Base-by-base conservation (phyloP, 2,113 vertebrate genomes). In the Pangasianodon hypophthalmus region DNA sequence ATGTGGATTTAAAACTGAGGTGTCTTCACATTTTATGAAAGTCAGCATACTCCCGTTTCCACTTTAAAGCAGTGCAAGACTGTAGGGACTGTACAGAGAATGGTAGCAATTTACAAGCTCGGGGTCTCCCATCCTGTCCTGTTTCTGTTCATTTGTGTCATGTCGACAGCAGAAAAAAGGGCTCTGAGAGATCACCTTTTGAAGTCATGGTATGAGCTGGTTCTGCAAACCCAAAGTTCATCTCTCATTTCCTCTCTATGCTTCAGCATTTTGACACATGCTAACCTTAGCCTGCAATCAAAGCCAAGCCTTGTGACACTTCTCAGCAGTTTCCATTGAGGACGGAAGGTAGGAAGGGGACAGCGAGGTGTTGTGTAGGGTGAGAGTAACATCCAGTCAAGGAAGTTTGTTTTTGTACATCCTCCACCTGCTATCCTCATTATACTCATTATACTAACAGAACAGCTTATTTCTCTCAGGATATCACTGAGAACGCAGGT, bases 71-170 rank as follows among this genome's bases (percentile, higher is more conserved):
- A 67, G 18, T 77, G 58, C 26, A 83, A 62, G 87, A 67, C 48
- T 84, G 19, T 50, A 83, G 62, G 84, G 60, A 86, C 81, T 84
- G 88, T 71, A 62, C 86, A 91, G 91, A 89, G 87, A 92, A 87
- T 91, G 86, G 86, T 90, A 90, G 89, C 82, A 91, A 93, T 94
- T 93, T 91, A 92, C 88, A 88, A 89, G 89, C 87, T 89, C 48
- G 21, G 82, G 91, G 86, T 90, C 92, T 91, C 32, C 82, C 89
- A 90, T 92, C 89, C 88, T 90, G 92, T 92, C 91, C 90, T 89
- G 90, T 90, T 94, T 88, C 88, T 86, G 87, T 91, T 91, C 86
- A 90, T 93, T 91, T 91, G 84, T 90, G 92, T 92, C 90, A 88
- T 79, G 69, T 86, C 41, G 85, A 84, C 84, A 73, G 71, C 41